Base-by-base conservation (phyloP, 2,888 invertebrate genomes). In the Hedya salicella region DNA sequence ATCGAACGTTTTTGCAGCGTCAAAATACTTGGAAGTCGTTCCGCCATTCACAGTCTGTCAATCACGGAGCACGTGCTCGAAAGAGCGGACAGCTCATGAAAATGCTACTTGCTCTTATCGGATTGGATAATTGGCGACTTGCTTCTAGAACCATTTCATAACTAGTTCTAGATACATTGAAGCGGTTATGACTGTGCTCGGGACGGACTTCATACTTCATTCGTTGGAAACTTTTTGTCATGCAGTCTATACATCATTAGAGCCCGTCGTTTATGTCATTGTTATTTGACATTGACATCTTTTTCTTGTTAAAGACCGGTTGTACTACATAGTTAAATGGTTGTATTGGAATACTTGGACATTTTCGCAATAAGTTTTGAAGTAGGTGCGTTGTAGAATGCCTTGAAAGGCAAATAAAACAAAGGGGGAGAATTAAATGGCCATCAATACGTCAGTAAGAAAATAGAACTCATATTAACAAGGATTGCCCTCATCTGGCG, bases 21-120 rank as follows among this genome's bases (percentile, higher is more conserved):
- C 83, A 83, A 86, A 88, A 90, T 91, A 80, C 87, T 86, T 85
- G 84, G 79, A 80, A 88, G 86, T 85, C 87, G 87, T 88, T 87
- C 84, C 85, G 85, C 82, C 85, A 81, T 83, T 85, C 85, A 80
- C 77, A 75, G 79, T 75, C 82, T 82, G 82, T 89, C 86, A 88
- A 89, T 90, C 87, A 85, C 67, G 72, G 69, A 70, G 77, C 89
- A 85, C 88, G 89, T 85, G 89, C 84, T 77, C 65, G 64, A 59
- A 68, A 62, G 25, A 25, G 69, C 70, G 66, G 75, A 70, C 69
- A 70, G 72, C 82, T 82, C 83, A 82, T 82, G 85, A 81, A 86
- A 84, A 83, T 82, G 73, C 78, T 76, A 78, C 75, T 73, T 72
- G 74, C 69, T 77, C 76, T 81, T 81, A 81, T 81, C 76, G 75